phyloP scores from a whole-genome alignment of 2,797 vertebrate genomes.

The Brachymystax lenok region DNA sequence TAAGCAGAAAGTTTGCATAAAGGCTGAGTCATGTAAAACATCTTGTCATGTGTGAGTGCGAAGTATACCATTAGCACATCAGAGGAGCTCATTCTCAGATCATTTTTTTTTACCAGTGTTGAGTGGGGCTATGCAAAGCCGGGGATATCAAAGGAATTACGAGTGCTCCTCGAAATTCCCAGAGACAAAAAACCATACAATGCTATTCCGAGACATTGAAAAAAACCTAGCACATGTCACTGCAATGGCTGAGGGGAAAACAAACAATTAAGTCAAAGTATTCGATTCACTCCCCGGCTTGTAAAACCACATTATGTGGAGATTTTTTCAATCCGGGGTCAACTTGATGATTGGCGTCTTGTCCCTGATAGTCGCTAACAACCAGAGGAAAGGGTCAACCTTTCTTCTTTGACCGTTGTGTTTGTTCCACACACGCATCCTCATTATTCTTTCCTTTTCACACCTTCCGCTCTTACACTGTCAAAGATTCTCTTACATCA shows the following conservation, averaged over 20 bases:
- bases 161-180: conserved; percentile 9
- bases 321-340: conserved; percentile 16
- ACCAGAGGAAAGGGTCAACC: conserved; percentile 20
- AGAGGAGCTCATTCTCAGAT: conserved; percentile 44
- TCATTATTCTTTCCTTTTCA: conserved; percentile 20
- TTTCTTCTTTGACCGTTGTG: conserved; percentile 25
- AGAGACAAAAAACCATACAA: background rate
- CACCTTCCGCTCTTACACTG: conserved; percentile 36
- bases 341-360: conserved; percentile 16
- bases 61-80: conserved; percentile 51
- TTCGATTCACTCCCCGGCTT: background rate
- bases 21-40: conserved; percentile 64
- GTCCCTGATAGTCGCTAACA: background rate
- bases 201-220: background rate
- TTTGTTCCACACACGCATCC: conserved; percentile 13
- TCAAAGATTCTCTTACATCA: conserved; percentile 38
- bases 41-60: conserved; percentile 31
- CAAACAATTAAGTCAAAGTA: conserved; percentile 1
- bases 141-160: conserved; percentile 31
- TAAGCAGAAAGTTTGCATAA: conserved; percentile 68
- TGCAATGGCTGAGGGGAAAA: background rate
- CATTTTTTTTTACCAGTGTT: conserved; percentile 32
- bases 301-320: background rate
- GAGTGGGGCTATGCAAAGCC: conserved; percentile 22
- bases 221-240: background rate